Evolutionary conservation across 1,140 invertebrate genomes (phyloP).

Genomic region (Parasteatoda tepidariorum): DNA sequence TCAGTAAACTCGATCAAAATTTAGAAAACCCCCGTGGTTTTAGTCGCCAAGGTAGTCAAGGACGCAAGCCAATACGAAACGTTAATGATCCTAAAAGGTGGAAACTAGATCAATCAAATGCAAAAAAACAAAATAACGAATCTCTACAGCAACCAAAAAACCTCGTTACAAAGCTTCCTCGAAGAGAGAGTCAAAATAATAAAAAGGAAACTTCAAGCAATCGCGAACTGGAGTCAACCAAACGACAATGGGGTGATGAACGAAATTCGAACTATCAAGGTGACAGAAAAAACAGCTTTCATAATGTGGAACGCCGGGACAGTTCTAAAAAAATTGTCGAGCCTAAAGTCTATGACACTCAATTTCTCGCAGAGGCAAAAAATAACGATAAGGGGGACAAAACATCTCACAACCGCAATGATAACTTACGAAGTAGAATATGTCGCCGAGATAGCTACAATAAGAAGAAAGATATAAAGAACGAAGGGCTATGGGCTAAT

Average conservation of each 20-base stretch:
- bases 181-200: slow-evolving; percentile 10
- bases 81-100: neutral
- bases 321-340: too few relatives aligned
- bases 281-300: neutral
- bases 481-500: slow-evolving; percentile 47
- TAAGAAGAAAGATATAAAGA: neutral
- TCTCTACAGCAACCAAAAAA: neutral
- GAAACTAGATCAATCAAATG: neutral
- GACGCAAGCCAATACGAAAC: neutral
- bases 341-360: too few relatives aligned
- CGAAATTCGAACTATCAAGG: too few relatives aligned
- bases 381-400: neutral
- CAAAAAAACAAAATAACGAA: neutral
- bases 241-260: neutral
- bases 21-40: neutral
- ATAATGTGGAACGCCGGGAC: neutral
- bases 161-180: neutral
- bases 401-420: neutral
- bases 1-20: neutral
- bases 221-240: neutral
- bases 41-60: neutral
- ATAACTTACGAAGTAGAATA: neutral
- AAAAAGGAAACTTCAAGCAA: neutral
- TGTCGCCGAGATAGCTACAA: neutral
- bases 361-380: neutral